Percentiles rank a stretch among this genome's conserved stretches.
phyloP scores from a whole-genome alignment of 23 tunicate species.

The Ascidia mentula region DNA sequence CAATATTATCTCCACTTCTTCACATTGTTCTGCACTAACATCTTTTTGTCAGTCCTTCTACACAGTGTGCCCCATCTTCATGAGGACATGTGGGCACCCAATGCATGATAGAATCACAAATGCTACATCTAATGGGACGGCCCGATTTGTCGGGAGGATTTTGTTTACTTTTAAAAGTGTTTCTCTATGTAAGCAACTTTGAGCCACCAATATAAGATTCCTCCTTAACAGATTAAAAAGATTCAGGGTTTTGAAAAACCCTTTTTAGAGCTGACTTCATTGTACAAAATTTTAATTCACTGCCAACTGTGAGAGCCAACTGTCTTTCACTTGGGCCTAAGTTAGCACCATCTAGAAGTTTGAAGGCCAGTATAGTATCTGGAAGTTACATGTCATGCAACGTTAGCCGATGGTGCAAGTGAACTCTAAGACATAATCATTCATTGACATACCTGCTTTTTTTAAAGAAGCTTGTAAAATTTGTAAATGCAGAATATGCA shows the following conservation, averaged over 20 bases:
- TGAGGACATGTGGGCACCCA: conserved; percentile 35
- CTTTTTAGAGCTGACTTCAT: conserved; percentile 31
- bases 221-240: background rate
- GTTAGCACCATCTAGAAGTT: conserved; percentile 6
- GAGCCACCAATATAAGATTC: background rate
- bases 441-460: conserved; percentile 15
- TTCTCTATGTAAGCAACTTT: background rate
- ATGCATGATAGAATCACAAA: conserved; percentile 43
- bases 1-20: conserved; percentile 2
- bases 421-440: conserved; percentile 26
- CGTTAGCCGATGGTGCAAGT: background rate
- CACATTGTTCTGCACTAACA: background rate
- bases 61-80: background rate
- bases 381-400: conserved; percentile 28
- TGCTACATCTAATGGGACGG: conserved; percentile 8
- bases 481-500: conserved; percentile 22
- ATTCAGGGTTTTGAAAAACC: conserved; percentile 6
- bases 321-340: background rate
- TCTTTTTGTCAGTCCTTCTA: background rate
- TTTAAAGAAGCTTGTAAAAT: conserved; percentile 13
- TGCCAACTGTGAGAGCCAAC: conserved; percentile 24
- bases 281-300: conserved; percentile 13
- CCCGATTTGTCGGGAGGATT: conserved; percentile 25
- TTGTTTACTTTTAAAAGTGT: background rate
- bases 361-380: conserved; percentile 28